Base-by-base conservation (phyloP, 2,113 vertebrate genomes). In the Zosterops japonicus region DNA sequence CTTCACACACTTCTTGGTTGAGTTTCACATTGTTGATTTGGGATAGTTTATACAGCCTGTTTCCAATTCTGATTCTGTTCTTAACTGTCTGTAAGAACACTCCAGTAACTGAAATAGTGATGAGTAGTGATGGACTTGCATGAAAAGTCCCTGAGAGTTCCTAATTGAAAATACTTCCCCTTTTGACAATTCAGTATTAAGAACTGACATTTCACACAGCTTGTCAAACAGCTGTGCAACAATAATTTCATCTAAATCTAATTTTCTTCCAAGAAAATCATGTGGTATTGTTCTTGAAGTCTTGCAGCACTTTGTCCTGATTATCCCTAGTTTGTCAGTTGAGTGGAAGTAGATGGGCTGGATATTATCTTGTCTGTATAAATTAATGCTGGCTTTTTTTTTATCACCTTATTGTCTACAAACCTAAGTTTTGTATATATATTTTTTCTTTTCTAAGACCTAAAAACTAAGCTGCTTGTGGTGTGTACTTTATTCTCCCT, bases 131-230 rank as follows among this genome's bases (percentile, higher is more conserved):
- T 13, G 29, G 74, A 59, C 57, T 87, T 78, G 23, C 47, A 85
- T 1, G 6, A 36, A 82, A 92, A 75, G n/a, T 79, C 70, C 44
- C 35, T 55, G 70, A 84, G 90, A 79, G 70, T 16, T 78, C 44
- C 61, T 85, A 74, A 75, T 33, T 79, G 61, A 84, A 94, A 91
- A 61, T 67, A 47, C 60, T 79, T 88, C 44, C 52, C 44, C 52
- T 86, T 93, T 92, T 87, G 65, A 49, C 57, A 95, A 78, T 68
- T 87, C 70, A 75, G 33, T 70, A 59, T 75, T 87, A 87, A 85
- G 44, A 75, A 67, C 0, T 87, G 75, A 67, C 25, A 61, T 90
- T 61, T 95, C 52, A 41, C 35, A 31, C 49, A 82, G 41, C 78
- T 95, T 93, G 39, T 78, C 47, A 90, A 57, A 41, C 17, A 72